phyloP scores from a whole-genome alignment of 2,113 vertebrate species.

The Corvus hawaiiensis region DNA sequence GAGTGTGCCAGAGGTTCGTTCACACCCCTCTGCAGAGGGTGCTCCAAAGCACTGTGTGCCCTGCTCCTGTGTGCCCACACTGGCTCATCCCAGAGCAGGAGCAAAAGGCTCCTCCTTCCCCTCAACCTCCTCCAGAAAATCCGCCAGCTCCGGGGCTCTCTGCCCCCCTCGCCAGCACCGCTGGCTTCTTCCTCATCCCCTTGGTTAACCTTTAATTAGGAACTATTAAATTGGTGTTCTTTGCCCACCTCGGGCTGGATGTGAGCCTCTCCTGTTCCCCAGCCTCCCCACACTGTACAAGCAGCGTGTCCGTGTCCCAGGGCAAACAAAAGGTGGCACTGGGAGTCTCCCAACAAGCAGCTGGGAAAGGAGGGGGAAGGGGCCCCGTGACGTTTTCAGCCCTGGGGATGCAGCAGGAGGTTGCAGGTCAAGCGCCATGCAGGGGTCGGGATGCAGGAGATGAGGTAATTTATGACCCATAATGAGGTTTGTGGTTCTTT shows the following conservation, averaged over 20 bases:
- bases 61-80: background rate
- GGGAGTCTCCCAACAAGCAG: background rate
- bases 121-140: background rate
- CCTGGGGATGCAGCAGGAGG: background rate
- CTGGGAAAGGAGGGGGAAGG: background rate
- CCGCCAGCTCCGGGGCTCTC: background rate
- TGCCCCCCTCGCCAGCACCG: rapidly evolving
- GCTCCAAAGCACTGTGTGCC: background rate
- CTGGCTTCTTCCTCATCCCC: background rate
- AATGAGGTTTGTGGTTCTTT: background rate
- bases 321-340: background rate
- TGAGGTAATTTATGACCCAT: background rate
- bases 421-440: background rate
- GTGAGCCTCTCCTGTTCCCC: background rate
- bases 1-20: background rate
- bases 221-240: background rate
- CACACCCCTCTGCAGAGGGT: background rate
- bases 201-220: background rate
- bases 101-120: background rate
- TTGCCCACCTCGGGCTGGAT: rapidly evolving
- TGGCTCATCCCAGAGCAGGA: background rate
- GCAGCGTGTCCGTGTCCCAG: rapidly evolving
- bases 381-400: background rate
- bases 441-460: background rate
- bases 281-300: background rate